These are phyloP conservation scores for Oxytorus armatus DNA, from an alignment of 2,888 invertebrate species.

Conservation along the genomic window DNA sequence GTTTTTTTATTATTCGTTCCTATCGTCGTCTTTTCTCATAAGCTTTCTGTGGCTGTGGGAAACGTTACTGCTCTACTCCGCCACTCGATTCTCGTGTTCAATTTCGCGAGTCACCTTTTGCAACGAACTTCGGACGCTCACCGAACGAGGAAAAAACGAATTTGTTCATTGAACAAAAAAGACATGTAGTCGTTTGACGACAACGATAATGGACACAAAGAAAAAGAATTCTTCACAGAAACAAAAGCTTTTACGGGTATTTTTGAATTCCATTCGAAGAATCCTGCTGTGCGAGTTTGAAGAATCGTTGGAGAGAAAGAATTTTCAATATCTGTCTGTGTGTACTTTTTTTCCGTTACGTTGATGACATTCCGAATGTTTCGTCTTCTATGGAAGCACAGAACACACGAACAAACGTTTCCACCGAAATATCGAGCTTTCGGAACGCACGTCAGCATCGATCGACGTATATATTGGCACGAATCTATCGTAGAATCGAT, in stretches of 20 bases:
- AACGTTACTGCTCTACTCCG: neutral
- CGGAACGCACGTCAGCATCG: neutral
- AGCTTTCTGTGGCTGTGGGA: neutral
- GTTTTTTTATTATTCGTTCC: neutral
- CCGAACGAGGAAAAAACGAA: neutral
- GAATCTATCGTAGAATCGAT: neutral
- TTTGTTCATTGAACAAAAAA: conserved; percentile 1
- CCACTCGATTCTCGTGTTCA: neutral
- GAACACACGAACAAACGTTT: neutral
- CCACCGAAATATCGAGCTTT: neutral
- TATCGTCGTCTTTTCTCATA: neutral
- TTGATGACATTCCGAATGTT: neutral
- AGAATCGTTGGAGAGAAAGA: neutral
- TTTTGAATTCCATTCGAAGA: neutral
- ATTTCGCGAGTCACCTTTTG: neutral
- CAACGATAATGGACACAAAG: neutral
- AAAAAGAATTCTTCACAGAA: neutral
- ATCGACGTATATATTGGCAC: neutral
- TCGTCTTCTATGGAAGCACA: neutral
- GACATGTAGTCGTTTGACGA: neutral
- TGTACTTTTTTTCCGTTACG: neutral
- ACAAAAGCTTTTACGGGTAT: too few species aligned
- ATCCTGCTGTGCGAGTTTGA: neutral
- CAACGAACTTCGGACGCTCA: neutral
- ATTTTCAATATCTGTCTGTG: neutral